Evolutionary conservation across 2,797 vertebrate species (phyloP).

Genomic region (Oryzias dopingdopingensis): DNA sequence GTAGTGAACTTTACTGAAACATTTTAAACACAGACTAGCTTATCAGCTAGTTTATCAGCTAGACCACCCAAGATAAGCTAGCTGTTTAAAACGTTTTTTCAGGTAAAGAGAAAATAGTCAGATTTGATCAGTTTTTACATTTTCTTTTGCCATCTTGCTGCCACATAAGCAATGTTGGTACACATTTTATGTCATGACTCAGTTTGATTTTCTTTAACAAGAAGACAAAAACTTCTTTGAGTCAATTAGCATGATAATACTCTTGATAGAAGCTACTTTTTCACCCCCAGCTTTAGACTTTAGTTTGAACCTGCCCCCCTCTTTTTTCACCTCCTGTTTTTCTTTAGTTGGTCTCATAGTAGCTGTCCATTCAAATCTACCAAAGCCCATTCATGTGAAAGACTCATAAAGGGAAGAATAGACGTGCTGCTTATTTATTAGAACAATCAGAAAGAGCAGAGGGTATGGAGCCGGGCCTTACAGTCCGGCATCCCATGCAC

Average conservation of each 20-base stretch:
- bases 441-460: slow-evolving; percentile 37
- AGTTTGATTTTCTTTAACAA: slow-evolving; percentile 7
- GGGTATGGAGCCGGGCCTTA: slow-evolving; percentile 35
- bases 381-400: slow-evolving; percentile 45
- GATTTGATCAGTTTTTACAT: background rate
- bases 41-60: no score
- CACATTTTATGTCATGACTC: no score
- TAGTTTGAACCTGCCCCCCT: slow-evolving; percentile 49
- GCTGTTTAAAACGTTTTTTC: no score
- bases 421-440: slow-evolving; percentile 52
- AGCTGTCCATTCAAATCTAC: slow-evolving; percentile 38
- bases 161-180: no score
- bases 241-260: slow-evolving; percentile 68
- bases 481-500: slow-evolving; percentile 18
- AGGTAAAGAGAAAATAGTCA: no score
- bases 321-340: slow-evolving; percentile 62
- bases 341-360: slow-evolving; percentile 33
- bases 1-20: background rate
- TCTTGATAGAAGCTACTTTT: slow-evolving; percentile 51
- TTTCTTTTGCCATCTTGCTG: background rate
- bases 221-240: slow-evolving; percentile 30
- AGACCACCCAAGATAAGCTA: no score
- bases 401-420: slow-evolving; percentile 53
- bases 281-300: slow-evolving; percentile 46
- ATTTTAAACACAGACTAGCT: no score